Base-by-base conservation (phyloP, 2,888 invertebrate genomes). In the Selenia dentaria region DNA sequence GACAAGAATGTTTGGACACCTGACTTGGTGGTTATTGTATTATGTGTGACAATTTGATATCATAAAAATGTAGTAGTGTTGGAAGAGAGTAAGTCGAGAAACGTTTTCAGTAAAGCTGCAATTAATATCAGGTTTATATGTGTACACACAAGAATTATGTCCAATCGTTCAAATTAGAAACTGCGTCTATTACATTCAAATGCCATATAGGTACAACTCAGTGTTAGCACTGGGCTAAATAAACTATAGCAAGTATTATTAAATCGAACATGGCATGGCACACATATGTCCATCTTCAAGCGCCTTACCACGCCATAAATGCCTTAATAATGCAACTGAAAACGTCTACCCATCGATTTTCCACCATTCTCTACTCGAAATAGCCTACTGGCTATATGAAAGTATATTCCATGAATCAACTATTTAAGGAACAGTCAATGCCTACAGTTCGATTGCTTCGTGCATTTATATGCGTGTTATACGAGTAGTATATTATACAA, bases 221-320 rank as follows among this genome's bases (percentile, higher is more conserved):
- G 16, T 16, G 16, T 16, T 3, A 4, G 16, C 16, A 16, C 16
- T 16, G 16, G 4, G 4, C 4, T 4, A 16, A 4, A 16, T 4
- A 16, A 3, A 38, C 51, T 50, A 58, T 34, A 47, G 45, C 57
- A 54, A 57, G 65, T 57, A 59, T 62, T 60, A 69, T 50, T 61
- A 57, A 66, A 57, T 57, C 33, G n/a, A n/a, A n/a, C n/a, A n/a
- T n/a, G n/a, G n/a, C n/a, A 58, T 57, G 44, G 52, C 47, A 40
- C 48, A 41, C 42, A 39, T 39, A 37, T 51, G 43, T 26, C 51
- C 47, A 45, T 36, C 13, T 11, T 20, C 35, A 37, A 49, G 37
- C 45, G 26, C 28, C 29, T 20, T 33, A 14, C 25, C 24, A 34
- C 25, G 33, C 26, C 26, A 37, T 40, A 40, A 25, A 34, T 32